Evolutionary conservation across 2,888 invertebrate genomes (phyloP).

Genomic region (Synanthedon andrenaeformis): DNA sequence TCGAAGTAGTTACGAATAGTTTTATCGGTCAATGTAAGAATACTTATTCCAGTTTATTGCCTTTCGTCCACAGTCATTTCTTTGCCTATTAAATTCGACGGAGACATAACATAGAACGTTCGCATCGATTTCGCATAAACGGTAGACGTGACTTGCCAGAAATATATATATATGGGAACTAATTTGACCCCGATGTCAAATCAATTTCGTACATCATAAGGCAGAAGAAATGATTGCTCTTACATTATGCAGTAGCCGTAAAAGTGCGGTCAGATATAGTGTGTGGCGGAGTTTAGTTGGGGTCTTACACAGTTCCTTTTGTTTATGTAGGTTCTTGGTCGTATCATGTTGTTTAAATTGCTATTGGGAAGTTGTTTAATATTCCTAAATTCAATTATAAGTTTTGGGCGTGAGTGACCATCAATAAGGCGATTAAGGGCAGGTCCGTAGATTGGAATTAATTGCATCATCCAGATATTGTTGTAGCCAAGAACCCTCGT

Average conservation of each 20-base stretch:
- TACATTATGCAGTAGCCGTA: background rate
- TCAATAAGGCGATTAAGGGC: conserved; percentile 44
- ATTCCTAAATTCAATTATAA: conserved; percentile 41
- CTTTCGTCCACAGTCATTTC: conserved; percentile 57
- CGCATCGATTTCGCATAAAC: conserved; percentile 68
- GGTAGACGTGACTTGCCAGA: conserved; percentile 57
- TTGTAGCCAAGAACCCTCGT: conserved; percentile 49
- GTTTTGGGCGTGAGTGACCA: conserved; percentile 60
- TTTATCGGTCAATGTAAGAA: conserved; percentile 59
- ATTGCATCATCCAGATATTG: conserved; percentile 63
- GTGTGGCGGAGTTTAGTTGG: too few relatives aligned
- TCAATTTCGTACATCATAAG: conserved; percentile 18
- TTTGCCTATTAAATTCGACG: conserved; percentile 59
- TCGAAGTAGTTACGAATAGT: conserved; percentile 39
- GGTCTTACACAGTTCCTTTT: too few relatives aligned
- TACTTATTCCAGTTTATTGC: conserved; percentile 63
- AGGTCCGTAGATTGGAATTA: conserved; percentile 53
- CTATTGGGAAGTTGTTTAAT: conserved; percentile 20
- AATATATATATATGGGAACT: conserved; percentile 31
- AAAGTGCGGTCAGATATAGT: background rate
- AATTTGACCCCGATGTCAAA: conserved; percentile 39
- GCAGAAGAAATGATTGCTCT: background rate
- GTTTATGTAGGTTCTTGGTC: background rate
- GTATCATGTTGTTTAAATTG: conserved; percentile 2
- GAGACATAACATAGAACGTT: conserved; percentile 63